Base-by-base conservation (phyloP, 2,888 invertebrate species). In the Tetragnatha montana region DNA sequence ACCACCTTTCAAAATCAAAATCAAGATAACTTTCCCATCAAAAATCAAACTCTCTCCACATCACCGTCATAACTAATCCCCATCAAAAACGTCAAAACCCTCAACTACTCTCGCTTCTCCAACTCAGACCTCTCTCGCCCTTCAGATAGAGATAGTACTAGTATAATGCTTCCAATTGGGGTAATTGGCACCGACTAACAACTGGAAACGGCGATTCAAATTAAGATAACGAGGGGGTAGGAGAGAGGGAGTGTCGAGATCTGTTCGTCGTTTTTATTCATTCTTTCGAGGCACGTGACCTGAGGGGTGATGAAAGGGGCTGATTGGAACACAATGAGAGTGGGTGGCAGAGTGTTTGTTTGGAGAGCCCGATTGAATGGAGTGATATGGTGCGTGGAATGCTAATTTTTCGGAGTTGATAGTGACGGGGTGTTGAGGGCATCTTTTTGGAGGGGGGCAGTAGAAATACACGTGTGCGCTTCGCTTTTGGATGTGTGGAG, bases 131-230 rank as follows among this genome's bases (percentile, higher is more conserved):
- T 35, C 35, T 35, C 35, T 35, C 35, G 35, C 35, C 35, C 35
- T 35, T 35, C 35, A 35, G 47, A 70, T 17, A 69, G 78, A 71
- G 78, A 79, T 22, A 79, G 19, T 14, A 12, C 35, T 49, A 50
- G 8, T 35, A 71, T 73, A 21, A 35, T 84, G 60, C 83, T 84
- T 84, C 35, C 75, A 76, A 60, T 84, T 79, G 73, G 73, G 76
- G 81, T 82, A 87, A 87, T 87, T 87, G 87, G 87, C 87, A 81
- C 76, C 87, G 35, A 81, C 87, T 76, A 87, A 87, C 87, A 87
- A 76, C 87, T 68, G 81, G 87, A 87, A 35, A 87, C 80, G 68
- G 88, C 79, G 88, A 88, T 88, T 84, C 88, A 88, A 88, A 88
- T 88, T 88, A 88, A 88, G 88, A 88, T 88, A 88, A 88, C 83